Evolutionary conservation across 2,888 invertebrate species (phyloP), one percentile per base, ranked within the genome.

Genomic region (Steromphala cineraria): DNA sequence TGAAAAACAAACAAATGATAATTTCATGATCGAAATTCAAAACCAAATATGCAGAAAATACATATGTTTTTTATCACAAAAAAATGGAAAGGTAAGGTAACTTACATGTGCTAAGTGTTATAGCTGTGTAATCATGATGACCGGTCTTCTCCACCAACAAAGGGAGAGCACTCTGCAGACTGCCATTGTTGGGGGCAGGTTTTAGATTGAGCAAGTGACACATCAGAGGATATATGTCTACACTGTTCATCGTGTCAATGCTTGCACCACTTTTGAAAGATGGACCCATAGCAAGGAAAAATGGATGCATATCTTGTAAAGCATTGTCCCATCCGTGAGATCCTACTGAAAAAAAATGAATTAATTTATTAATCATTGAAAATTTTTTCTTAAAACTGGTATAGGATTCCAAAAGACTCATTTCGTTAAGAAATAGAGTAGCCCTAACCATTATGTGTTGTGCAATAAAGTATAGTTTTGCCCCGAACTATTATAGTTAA

Each of bases 221-320:
- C 88, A 93, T 88, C 77, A 93, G 81, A 10, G 92, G 90, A 83
- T 93, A 93, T 4, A 93, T 83, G 81, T 93, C 93, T 0, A 92
- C 91, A 83, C 85, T 92, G 76, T 92, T 81, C 78, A 93, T 92
- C 8, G 85, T 86, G 5, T 89, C 84, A 4, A 89, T 86, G 1
- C 79, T 85, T 55, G 83, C 85, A 17, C 88, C 87, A 28, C 82
- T 78, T 83, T 91, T 92, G 84, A 93, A 93, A 3, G 89, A 89
- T 46, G 93, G 93, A 3, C 96, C 96, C 84, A 94, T 94, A 0
- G 96, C 96, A 89, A 96, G 95, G 91, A 96, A 96, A 87, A 96
- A 95, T 5, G 96, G 95, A 87, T 95, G 95, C 96, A 96, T 96
- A 75, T 94, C 93, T 67, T 90, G 83, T 1, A 94, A 92, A 71